Evolutionary conservation across 2,797 vertebrate genomes (phyloP), one percentile per base, ranked within the genome.

Genomic region (Smutsia temminckii): DNA sequence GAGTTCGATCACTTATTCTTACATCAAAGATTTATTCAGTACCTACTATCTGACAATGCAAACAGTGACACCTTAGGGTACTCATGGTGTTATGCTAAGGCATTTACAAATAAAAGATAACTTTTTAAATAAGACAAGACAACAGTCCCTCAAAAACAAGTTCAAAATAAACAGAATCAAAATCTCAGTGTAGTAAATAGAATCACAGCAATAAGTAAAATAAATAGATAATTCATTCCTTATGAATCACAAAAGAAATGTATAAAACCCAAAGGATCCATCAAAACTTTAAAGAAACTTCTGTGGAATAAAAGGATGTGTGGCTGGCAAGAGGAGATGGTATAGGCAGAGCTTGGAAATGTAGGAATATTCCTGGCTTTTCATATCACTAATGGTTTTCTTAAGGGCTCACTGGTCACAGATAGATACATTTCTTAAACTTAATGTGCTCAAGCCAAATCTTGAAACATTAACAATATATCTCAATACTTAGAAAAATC

Each of bases 401-500:
- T 40, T 79, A 92, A 49, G n/a, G 69, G 86, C 27, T 96, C 85
- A 61, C 57, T 94, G 57, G 14, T 49, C 69, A 92, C 29, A 94
- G n/a, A 66, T 9, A 93, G n/a, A 92, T 57, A 71, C 13, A 64
- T 57, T 94, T 83, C 63, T 85, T 93, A 64, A 93, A 77, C 16
- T 85, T 93, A 71, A 83, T 71, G 23, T 40, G 37, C 29, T 91
- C 23, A 81, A 81, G 87, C n/a, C 77, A 94, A 96, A 78, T 81
- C 55, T 74, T 85, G 55, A 77, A 95, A 71, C 53, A 85, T 78
- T 90, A 88, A 79, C 72, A 87, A 85, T 94, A 78, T 81, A 92
- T 97, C 57, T 96, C 61, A 90, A 85, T 96, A 85, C 8, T 69
- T 53, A 80, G 66, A 94, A 96, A 96, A 94, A 84, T 68, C 34